These are phyloP conservation scores for Fulmarus glacialis DNA, from an alignment of 2,113 vertebrate genomes.

Conservation along the genomic window DNA sequence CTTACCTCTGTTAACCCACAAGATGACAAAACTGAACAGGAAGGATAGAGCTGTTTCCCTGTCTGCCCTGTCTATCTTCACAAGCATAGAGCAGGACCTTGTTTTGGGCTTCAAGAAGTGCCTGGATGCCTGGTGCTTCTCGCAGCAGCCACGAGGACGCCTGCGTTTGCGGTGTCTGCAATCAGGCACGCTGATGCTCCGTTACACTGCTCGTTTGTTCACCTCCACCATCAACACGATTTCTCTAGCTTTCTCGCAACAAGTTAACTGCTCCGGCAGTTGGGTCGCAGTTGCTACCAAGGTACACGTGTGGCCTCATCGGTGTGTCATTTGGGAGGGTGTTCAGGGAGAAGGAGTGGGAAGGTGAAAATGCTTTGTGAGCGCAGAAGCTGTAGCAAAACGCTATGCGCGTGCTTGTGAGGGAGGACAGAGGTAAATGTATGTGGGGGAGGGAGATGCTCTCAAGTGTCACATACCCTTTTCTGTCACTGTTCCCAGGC, in stretches of 20 bases:
- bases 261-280: background rate
- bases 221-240: background rate
- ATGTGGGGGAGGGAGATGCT: background rate
- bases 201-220: accelerated
- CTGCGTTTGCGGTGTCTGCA: background rate
- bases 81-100: background rate
- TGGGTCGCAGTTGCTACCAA: background rate
- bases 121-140: background rate
- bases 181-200: accelerated
- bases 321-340: accelerated
- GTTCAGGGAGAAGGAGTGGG: background rate
- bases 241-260: background rate
- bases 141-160: accelerated
- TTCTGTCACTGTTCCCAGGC: background rate
- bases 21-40: background rate
- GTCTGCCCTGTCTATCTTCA: background rate
- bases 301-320: accelerated
- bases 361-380: background rate
- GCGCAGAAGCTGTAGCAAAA: background rate
- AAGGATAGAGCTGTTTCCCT: background rate
- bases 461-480: background rate
- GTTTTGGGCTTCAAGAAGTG: background rate
- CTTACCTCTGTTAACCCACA: background rate
- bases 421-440: background rate
- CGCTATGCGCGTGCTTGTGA: accelerated